Conservation (phyloP, 2,797 vertebrate genomes). For the Gobio occitaniae region DNA sequence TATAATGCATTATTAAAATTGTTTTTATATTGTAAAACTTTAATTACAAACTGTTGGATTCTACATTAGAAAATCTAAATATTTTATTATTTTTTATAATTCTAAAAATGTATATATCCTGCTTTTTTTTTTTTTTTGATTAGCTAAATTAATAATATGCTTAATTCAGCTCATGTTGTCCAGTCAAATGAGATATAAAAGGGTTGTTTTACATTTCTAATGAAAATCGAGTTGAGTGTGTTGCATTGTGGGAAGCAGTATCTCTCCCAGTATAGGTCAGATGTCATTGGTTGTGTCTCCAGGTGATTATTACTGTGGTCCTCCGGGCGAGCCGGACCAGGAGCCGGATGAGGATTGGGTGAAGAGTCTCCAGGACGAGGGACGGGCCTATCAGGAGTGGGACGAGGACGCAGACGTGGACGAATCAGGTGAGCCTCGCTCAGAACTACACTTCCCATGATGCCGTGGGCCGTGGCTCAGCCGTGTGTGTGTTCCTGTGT, state of each 20-base stretch:
- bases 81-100: no score
- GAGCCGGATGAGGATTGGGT: constrained; percentile 95
- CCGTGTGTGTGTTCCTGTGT: not conserved
- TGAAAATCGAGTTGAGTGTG: not conserved
- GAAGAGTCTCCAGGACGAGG: constrained; percentile 88
- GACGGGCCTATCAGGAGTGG: constrained; percentile 91
- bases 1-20: no score
- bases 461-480: not conserved
- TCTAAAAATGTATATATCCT: no score
- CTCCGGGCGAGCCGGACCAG: constrained; percentile 83
- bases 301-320: constrained; percentile 90
- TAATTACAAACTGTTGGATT: no score
- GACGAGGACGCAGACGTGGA: constrained; percentile 98
- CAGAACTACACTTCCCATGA: not conserved
- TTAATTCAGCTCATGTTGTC: not conserved
- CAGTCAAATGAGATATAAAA: not conserved
- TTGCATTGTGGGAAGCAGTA: not conserved
- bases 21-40: no score
- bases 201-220: not conserved
- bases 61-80: no score
- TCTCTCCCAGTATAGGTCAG: not conserved
- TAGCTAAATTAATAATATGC: not conserved
- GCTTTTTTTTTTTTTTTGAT: not conserved
- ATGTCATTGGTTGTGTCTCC: not conserved
- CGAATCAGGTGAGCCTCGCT: constrained; percentile 86